Base-by-base conservation (phyloP, 2,113 vertebrate species). In the Misgurnus mizolepis region DNA sequence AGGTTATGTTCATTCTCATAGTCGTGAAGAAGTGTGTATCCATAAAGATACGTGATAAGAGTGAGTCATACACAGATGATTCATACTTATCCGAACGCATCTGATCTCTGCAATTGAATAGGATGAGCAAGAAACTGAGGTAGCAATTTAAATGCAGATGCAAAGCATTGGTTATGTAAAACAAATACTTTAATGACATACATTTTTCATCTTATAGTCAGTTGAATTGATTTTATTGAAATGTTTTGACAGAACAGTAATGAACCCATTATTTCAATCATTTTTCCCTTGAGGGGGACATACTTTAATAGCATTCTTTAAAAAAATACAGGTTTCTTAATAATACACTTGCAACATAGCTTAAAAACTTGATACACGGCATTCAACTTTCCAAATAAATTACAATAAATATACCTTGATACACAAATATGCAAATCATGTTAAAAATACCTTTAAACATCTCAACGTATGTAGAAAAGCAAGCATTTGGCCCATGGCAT, bases 331-430 rank as follows among this genome's bases (percentile, higher is more conserved):
- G 17, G 40, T 45, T 27, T 45, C 22, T 56, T 72, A 17, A 56
- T 58, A 56, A 56, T 58, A 56, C 5, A 72, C 34, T 70, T 11
- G 8, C 34, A 72, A 56, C 50, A 56, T 4, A 39, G 15, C 8
- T n/a, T 43, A 39, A 61, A 18, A 49, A 14, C 0, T 34, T 4
- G 7, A 22, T 17, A 27, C 22, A 71, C 7, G 0, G 22, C 39
- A 49, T 5, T 60, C 18, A 45, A 74, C 8, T 10, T 64, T 64
- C 40, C 12, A 75, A 75, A 75, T 75, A 75, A 75, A 61, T 75
- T 64, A 75, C 41, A 64, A 75, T 75, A 75, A 75, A 75, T 34
- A 34, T 62, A 75, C 10, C 18, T 41, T 58, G 39, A 60, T 41
- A 18, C 18, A 12, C 12, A 41, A 75, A 14, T 34, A 41, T 43